Evolutionary conservation across 37 sponge, comb jelly and placozoan genomes (phyloP).

Genomic region (Ianthella basta): DNA sequence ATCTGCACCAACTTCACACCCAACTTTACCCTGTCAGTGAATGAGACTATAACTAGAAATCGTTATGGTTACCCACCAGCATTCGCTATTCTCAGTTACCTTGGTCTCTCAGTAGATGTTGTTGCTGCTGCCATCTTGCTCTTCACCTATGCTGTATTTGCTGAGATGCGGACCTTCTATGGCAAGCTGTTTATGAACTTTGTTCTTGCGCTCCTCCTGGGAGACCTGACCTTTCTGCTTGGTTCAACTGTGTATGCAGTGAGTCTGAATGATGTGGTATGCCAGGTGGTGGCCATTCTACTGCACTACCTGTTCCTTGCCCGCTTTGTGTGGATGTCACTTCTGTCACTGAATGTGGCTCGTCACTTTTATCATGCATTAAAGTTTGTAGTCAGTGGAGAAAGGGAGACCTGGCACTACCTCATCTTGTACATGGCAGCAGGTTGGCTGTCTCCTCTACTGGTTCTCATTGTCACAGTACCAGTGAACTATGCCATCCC

Average conservation of each 20-base stretch:
- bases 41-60: not conserved
- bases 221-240: constrained; percentile 32
- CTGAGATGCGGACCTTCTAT: constrained; percentile 51
- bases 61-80: not conserved
- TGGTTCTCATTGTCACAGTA: constrained; percentile 20
- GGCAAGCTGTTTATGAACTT: constrained; percentile 57
- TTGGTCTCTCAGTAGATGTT: constrained; percentile 52
- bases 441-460: constrained; percentile 39
- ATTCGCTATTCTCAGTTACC: not conserved
- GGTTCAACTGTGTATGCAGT: not conserved
- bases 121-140: constrained; percentile 40
- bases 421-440: constrained; percentile 23
- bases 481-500: constrained; percentile 39
- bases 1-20: constrained; percentile 37
- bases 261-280: not conserved
- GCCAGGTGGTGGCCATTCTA: constrained; percentile 36
- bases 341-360: constrained; percentile 34
- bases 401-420: not conserved
- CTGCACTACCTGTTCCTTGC: constrained; percentile 49
- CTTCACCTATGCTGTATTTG: constrained; percentile 52
- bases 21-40: constrained; percentile 14
- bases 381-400: not conserved
- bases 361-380: constrained; percentile 3
- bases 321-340: constrained; percentile 54
- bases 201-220: constrained; percentile 7